Conservation (phyloP, 2,113 vertebrate genomes). For the Platysternon megacephalum region DNA sequence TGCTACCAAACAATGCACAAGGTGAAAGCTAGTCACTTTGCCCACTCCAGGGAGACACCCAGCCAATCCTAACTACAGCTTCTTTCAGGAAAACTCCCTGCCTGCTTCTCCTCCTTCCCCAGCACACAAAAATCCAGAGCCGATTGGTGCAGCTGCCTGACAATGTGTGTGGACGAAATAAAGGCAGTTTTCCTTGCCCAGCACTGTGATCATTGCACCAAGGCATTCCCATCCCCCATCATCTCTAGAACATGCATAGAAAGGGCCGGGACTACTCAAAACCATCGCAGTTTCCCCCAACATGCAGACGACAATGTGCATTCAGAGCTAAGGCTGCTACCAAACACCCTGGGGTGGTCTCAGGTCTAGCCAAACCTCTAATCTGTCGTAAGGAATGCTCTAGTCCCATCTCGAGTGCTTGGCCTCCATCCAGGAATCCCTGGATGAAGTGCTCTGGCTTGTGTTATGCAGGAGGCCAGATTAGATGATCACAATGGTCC, state of each 20-base stretch:
- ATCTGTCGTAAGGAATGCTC: background rate
- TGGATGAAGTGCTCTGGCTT: background rate
- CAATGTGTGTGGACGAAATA: background rate
- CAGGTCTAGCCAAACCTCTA: background rate
- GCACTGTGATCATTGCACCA: fast-evolving
- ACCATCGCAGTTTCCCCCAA: background rate
- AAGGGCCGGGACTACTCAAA: background rate
- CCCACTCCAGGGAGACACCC: background rate
- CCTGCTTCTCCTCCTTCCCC: background rate
- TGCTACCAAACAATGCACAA: background rate
- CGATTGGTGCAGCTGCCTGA: background rate
- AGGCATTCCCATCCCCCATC: fast-evolving
- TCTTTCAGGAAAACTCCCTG: conserved; percentile 16
- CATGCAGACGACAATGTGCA: background rate
- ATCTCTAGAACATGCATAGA: background rate
- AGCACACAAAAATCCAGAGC: background rate
- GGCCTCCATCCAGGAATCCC: background rate
- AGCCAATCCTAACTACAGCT: conserved; percentile 10
- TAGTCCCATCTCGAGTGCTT: background rate
- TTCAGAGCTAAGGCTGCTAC: background rate
- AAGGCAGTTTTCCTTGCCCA: background rate
- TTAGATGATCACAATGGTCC: background rate
- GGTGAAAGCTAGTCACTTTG: conserved; percentile 7
- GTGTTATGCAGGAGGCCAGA: background rate
- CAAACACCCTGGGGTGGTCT: background rate